Conservation (phyloP, 2,888 invertebrate species). For the Dasysyrphus tricinctus region DNA sequence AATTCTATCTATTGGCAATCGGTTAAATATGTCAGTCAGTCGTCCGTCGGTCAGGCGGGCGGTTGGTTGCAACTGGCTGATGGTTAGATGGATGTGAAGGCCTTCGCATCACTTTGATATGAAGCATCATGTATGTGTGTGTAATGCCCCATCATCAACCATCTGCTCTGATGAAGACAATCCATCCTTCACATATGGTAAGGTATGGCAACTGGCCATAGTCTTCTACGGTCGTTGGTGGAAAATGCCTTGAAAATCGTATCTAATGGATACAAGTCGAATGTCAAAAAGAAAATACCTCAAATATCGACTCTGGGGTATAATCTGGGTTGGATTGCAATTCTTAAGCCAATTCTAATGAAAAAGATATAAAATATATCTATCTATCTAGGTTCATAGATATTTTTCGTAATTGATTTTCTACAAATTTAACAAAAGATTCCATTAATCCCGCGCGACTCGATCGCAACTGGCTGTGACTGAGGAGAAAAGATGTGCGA, state of each 20-base stretch:
- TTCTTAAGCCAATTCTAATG: constrained; percentile 54
- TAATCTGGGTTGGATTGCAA: constrained; percentile 63
- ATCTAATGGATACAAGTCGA: constrained; percentile 59
- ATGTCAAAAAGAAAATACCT: constrained; percentile 50
- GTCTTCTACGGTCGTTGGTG: neutral
- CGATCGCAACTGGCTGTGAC: neutral
- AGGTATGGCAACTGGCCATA: constrained; percentile 52
- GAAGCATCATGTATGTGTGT: constrained; percentile 1
- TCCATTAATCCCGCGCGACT: constrained; percentile 22
- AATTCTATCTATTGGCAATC: constrained; percentile 70
- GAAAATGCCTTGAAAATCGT: constrained; percentile 57
- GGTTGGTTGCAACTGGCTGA: neutral
- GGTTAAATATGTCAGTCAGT: constrained; percentile 74
- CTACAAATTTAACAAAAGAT: constrained; percentile 53
- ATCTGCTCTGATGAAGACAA: constrained; percentile 39
- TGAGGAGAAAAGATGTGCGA: neutral
- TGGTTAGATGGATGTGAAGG: constrained; percentile 50
- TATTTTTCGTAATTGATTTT: constrained; percentile 52
- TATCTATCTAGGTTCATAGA: neutral
- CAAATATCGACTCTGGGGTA: constrained; percentile 35
- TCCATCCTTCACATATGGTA: constrained; percentile 52
- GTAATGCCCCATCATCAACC: constrained; percentile 16
- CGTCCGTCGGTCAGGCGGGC: neutral
- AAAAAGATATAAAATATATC: constrained; percentile 43
- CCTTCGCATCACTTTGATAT: constrained; percentile 62